Percentiles rank a stretch among this genome's conserved stretches.
phyloP scores from a whole-genome alignment of 2,797 vertebrate species.

The Rhodeus uyekii region DNA sequence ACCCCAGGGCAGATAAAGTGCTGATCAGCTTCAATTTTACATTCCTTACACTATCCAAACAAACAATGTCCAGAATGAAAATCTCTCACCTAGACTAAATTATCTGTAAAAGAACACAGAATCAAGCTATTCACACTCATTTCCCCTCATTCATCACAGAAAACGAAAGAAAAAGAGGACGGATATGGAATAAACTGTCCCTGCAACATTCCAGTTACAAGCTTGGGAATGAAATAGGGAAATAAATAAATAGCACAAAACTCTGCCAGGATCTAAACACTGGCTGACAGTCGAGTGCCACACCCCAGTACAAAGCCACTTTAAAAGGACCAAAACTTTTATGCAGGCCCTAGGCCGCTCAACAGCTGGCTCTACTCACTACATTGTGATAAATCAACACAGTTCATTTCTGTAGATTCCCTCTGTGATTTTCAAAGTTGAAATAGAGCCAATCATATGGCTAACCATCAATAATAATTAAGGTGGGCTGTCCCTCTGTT shows the following conservation, averaged over 20 bases:
- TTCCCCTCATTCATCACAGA: slow-evolving; percentile 35
- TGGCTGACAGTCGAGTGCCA: slow-evolving; percentile 14
- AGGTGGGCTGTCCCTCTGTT: not conserved
- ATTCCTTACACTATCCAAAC: not conserved
- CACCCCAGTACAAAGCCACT: slow-evolving; percentile 38
- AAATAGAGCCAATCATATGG: not conserved
- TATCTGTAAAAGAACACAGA: slow-evolving; percentile 3
- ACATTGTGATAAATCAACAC: slow-evolving; percentile 37
- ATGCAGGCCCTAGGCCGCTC: slow-evolving; percentile 43
- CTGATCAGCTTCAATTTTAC: not conserved
- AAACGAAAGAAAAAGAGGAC: not conserved
- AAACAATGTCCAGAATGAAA: not conserved
- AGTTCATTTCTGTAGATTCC: slow-evolving; percentile 3
- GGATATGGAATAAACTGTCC: slow-evolving; percentile 20
- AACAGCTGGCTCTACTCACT: slow-evolving; percentile 50
- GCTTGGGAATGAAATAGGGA: slow-evolving; percentile 15
- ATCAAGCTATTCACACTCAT: slow-evolving; percentile 11
- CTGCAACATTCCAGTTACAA: slow-evolving; percentile 17
- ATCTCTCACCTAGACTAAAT: not conserved
- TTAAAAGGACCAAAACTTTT: slow-evolving; percentile 49
- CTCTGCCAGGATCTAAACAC: slow-evolving; percentile 45
- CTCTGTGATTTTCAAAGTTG: not conserved
- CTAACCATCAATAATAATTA: not conserved
- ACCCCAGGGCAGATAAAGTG: not conserved
- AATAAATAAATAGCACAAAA: slow-evolving; percentile 18